A percentile compares a stretch with the other conserved stretches of the same genome.
Conservation (phyloP, 2,888 invertebrate genomes). For the Monopis laevigella region DNA sequence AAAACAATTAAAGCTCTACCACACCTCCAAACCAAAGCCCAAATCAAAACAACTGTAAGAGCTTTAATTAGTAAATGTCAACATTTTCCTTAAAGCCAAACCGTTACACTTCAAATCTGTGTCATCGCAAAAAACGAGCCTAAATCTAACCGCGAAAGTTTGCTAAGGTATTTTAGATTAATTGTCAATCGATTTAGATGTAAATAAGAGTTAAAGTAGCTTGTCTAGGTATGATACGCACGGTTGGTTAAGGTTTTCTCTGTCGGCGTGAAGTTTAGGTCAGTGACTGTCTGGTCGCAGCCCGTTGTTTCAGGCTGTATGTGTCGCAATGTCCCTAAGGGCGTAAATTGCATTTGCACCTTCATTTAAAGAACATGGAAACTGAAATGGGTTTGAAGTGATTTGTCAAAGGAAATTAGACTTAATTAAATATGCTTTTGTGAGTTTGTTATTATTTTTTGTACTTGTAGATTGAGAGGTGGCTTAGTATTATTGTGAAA, state of each 20-base stretch:
- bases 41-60: neutral
- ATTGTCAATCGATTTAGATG: neutral
- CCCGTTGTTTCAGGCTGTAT: slow-evolving; percentile 8
- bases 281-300: slow-evolving; percentile 30
- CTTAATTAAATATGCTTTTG: too few relatives aligned
- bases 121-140: slow-evolving; percentile 10
- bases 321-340: slow-evolving; percentile 7
- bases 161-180: neutral
- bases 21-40: too few relatives aligned
- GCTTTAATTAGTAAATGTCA: slow-evolving; percentile 2
- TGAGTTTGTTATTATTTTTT: too few relatives aligned
- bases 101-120: slow-evolving; percentile 17
- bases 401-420: too few relatives aligned
- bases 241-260: slow-evolving; percentile 35
- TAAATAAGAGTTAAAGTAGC: slow-evolving; percentile 9
- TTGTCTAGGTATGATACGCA: slow-evolving; percentile 29
- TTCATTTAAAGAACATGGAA: too few relatives aligned
- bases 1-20: too few relatives aligned
- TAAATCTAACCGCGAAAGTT: slow-evolving; percentile 1
- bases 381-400: too few relatives aligned
- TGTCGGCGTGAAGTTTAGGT: slow-evolving; percentile 27
- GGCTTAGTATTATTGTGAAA: too few relatives aligned
- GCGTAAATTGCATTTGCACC: slow-evolving; percentile 11
- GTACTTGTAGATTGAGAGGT: too few relatives aligned
- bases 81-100: slow-evolving; percentile 28